Evolutionary conservation across 2,113 vertebrate species (phyloP), one percentile per base, ranked within the genome.

Genomic region (Tychaedon coryphoeus): DNA sequence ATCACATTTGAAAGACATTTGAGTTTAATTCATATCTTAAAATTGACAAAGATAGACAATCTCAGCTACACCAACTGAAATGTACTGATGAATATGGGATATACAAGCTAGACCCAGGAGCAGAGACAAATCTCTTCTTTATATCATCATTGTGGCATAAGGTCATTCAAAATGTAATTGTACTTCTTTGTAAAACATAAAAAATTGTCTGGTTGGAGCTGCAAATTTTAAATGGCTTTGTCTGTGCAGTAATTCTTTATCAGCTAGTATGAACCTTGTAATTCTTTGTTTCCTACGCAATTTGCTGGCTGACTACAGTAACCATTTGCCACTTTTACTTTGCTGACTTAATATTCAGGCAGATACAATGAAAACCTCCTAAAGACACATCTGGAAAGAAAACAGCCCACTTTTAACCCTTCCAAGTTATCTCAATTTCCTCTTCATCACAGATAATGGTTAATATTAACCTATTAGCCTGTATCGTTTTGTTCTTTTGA

Each of bases 1-100:
- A 82, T 95, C 95, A 90, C 86, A 97, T 97, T 95, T 96, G 94
- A 97, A 97, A 97, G 94, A 91, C 88, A 96, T 96, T 96, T 96
- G 90, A 92, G 78, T 82, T 97, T 96, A 96, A 97, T 97, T 97
- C 95, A 89, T 93, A 94, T 79, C 93, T 96, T 86, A 79, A 93
- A 95, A 97, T 84, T 95, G 92, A 93, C 93, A 95, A 92, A 96
- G 92, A 97, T 65, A 96, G 92, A 96, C 85, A 96, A 83, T 80
- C 89, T 65, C 45, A 91, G 84, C 66, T 67, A 90, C 67, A 57
- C 53, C 67, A 95, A 92, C 93, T 96, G 95, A 97, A 98, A 88
- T 42, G 56, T 64, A 95, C 69, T 95, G 86, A 95, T 86, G 93
- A 93, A 95, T 66, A 92, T 43, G 90, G 88, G 90, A 90, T 90